Evolutionary conservation across 2,113 vertebrate species (phyloP), one percentile per base, ranked within the genome.

Genomic region (Caranx melampygus): DNA sequence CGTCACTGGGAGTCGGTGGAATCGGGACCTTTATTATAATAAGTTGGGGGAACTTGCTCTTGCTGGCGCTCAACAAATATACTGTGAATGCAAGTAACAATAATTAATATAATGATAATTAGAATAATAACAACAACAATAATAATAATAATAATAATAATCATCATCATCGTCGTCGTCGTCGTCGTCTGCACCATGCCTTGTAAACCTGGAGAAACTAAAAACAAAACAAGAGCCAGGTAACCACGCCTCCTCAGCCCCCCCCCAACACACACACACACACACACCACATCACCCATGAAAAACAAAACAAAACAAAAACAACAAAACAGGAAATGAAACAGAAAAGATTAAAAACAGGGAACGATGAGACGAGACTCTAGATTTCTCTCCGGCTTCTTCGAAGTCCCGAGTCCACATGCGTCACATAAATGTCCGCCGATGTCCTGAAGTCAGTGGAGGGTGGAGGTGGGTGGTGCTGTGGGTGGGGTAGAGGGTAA

Each of bases 121-220:
- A 92, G 90, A 96, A 92, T 91, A 89, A 91, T 74, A 82, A 91
- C 78, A 83, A 86, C 67, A 60, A 85, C 78, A 81, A 85, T 82
- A 70, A 81, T 71, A 75, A 80, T 72, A 73, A 78, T 26, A 26
- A 26, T 26, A 26, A 26, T 26, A 26, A 26, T 26, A 26, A 26
- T 26, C 1, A 26, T 26, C 67, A 35, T 51, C 10, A 83, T 85
- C 66, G 59, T 94, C 8, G 11, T 57, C n/a, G n/a, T n/a, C n/a
- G n/a, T n/a, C 55, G 2, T 81, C 94, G 49, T 96, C 95, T 95
- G 96, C 96, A 95, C 97, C 96, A 95, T 97, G 96, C 96, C 88
- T 89, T 95, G 96, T 97, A 96, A 98, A 97, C 96, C 96, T 96
- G 96, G 95, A 96, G 94, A 96, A 95, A 95, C 83, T 63, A 76